Percentiles rank a stretch among this genome's conserved stretches.
phyloP scores from a whole-genome alignment of 2,797 vertebrate species.

The Tinamus major region DNA sequence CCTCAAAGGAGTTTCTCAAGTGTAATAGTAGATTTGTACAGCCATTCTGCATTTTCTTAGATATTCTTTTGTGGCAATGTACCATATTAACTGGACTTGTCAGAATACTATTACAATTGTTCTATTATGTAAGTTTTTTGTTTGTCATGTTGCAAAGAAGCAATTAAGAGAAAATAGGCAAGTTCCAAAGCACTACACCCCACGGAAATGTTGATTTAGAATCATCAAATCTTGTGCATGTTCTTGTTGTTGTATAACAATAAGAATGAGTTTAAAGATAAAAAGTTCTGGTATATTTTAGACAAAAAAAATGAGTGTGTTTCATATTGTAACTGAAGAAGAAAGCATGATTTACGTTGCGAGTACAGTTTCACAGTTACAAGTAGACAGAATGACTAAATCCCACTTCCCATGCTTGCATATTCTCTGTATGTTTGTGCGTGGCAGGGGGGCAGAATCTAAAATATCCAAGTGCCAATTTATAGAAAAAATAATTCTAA shows the following conservation, averaged over 20 bases:
- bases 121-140: conserved; percentile 48
- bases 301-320: background rate
- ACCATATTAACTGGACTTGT: conserved; percentile 57
- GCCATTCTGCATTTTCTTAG: conserved; percentile 67
- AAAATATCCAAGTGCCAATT: background rate
- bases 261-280: conserved; percentile 22
- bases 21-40: conserved; percentile 64
- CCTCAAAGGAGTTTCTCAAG: conserved; percentile 69
- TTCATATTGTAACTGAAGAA: conserved; percentile 7
- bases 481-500: background rate
- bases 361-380: background rate
- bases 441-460: background rate
- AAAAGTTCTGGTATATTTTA: conserved; percentile 18
- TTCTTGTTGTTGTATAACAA: conserved; percentile 32
- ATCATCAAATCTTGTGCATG: conserved; percentile 15
- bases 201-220: conserved; percentile 36
- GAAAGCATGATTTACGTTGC: conserved; percentile 3
- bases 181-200: conserved; percentile 8
- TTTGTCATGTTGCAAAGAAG: conserved; percentile 36
- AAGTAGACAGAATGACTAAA: background rate
- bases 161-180: conserved; percentile 35
- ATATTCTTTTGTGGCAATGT: conserved; percentile 49
- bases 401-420: background rate
- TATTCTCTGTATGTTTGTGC: background rate
- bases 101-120: conserved; percentile 43